These are phyloP conservation scores for Lichenostomus cassidix DNA, from an alignment of 2,113 vertebrate species.

Conservation along the genomic window DNA sequence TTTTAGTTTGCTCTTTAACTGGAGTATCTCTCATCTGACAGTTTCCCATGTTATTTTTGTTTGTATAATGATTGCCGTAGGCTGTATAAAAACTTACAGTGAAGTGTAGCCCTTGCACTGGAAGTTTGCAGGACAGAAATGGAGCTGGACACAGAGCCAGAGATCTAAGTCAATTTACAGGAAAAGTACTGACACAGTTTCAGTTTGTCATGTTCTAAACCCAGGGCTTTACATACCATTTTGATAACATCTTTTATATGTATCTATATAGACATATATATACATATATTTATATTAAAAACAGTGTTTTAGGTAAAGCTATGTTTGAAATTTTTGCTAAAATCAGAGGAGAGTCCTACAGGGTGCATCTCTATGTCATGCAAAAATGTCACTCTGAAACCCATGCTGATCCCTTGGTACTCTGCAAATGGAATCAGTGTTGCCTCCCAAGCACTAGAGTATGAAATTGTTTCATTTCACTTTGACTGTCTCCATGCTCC, in stretches of 20 bases:
- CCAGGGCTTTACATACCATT: neutral
- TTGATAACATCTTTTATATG: neutral
- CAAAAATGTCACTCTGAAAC: neutral
- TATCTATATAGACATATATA: neutral
- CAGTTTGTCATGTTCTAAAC: neutral
- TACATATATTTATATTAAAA: neutral
- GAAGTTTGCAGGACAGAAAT: neutral
- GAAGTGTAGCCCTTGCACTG: neutral
- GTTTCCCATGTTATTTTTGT: conserved; percentile 40
- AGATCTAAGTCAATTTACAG: neutral
- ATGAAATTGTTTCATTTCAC: neutral
- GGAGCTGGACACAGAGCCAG: neutral
- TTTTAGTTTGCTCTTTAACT: conserved; percentile 23
- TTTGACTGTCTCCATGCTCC: neutral
- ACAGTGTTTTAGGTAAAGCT: neutral
- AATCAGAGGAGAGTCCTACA: neutral
- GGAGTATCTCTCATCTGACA: conserved; percentile 31
- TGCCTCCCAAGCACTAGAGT: neutral
- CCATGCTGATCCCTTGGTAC: neutral
- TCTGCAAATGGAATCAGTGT: neutral
- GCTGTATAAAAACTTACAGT: neutral
- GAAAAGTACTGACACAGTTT: neutral
- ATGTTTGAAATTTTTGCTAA: neutral
- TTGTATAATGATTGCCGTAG: conserved; percentile 9
- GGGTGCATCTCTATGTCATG: neutral